Conservation (phyloP, 2,888 invertebrate genomes). For the Tetragonisca angustula region DNA sequence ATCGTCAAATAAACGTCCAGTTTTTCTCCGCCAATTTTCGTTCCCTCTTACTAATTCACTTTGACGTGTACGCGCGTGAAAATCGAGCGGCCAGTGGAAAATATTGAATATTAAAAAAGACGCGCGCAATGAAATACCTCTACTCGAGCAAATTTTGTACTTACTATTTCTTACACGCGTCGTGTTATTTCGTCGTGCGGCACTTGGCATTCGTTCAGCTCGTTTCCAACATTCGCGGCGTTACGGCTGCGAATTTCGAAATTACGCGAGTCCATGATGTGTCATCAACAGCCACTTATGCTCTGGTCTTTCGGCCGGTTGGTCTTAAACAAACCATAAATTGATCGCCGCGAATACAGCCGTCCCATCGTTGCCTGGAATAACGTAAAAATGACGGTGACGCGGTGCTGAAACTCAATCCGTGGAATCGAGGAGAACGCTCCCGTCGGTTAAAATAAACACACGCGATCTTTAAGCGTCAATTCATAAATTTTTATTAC, state of each 20-base stretch:
- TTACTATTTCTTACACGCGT: conserved; percentile 6
- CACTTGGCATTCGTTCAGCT: conserved; percentile 39
- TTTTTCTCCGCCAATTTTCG: no score
- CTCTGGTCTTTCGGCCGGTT: neutral
- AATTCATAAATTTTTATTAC: neutral
- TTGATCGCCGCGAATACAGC: conserved; percentile 6
- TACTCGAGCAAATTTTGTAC: neutral
- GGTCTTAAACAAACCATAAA: conserved; percentile 29
- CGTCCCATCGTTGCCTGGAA: neutral
- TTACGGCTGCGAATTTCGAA: neutral
- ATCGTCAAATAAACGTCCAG: no score
- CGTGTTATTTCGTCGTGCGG: conserved; percentile 25
- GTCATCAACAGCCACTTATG: conserved; percentile 32
- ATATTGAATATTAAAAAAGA: no score
- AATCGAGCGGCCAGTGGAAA: no score
- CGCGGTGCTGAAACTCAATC: conserved; percentile 4
- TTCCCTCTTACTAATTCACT: no score
- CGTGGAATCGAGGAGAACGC: neutral
- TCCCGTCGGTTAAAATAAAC: neutral
- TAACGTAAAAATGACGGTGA: neutral
- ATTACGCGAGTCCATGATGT: neutral
- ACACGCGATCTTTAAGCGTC: neutral
- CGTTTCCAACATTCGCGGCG: neutral
- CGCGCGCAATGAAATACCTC: no score
- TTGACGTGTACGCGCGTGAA: no score